Base-by-base conservation (phyloP, 2,888 invertebrate species). In the Cataglyphis albicans region DNA sequence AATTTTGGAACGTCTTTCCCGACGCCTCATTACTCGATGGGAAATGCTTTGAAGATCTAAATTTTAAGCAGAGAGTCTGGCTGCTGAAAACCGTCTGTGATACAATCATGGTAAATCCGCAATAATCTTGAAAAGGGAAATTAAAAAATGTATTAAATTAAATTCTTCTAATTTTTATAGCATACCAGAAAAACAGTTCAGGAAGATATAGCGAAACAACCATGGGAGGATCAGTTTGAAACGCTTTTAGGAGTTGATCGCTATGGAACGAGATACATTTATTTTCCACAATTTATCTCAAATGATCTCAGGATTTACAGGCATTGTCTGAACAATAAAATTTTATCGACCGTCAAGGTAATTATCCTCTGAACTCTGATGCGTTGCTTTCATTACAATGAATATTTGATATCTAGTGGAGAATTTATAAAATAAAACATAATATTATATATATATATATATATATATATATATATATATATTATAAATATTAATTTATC, bases 61-160 rank as follows among this genome's bases (percentile, higher is more conserved):
- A 92, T 18, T 95, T 95, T 72, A 95, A 95, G 86, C 95, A 95
- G 86, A 94, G 95, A 89, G 95, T 96, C 10, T 96, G 96, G 96
- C 93, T 96, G 59, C 89, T 96, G 57, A 96, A 96, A 92, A 94
- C 95, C 55, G 92, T 96, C 61, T 96, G 96, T 94, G 96, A 96
- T 85, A 94, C 93, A 48, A 87, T 93, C 29, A 92, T 94, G 92
- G 94, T 94, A 87, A 81, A 75, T 81, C 5, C n/a, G 41, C 5
- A 7, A 32, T 35, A 65, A 82, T 67, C n/a, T 48, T n/a, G 4
- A 4, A 59, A 59, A 68, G 21, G 15, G 1, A 25, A 70, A 48
- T 10, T 0, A 44, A 18, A 29, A 67, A 9, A 35, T 35, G 29
- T 48, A 67, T 67, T 25, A 61, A 32, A 72, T 61, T 67, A 2